Conservation (phyloP, 2,113 vertebrate genomes). For the Gobio gobio region DNA sequence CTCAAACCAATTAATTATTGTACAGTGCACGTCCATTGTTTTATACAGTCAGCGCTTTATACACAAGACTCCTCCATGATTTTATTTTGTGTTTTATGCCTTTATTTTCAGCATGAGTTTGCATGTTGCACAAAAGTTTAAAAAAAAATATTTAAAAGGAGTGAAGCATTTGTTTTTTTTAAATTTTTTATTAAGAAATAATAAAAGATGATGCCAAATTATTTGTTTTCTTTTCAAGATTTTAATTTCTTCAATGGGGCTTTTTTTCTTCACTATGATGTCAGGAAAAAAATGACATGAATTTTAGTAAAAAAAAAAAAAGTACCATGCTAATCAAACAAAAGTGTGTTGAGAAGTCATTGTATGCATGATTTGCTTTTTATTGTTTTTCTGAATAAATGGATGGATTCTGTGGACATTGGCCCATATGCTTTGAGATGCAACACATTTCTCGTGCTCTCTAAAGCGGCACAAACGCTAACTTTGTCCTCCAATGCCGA, state of each 20-base stretch:
- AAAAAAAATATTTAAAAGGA: neutral
- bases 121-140: too few species aligned
- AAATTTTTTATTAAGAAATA: neutral
- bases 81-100: neutral
- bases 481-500: conserved; percentile 44
- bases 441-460: neutral
- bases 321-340: neutral
- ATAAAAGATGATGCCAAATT: neutral
- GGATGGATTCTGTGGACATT: neutral
- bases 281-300: neutral
- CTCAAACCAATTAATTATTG: too few species aligned
- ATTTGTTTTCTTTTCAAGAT: neutral
- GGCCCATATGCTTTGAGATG: neutral
- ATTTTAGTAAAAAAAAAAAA: neutral
- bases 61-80: neutral
- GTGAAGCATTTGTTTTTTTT: neutral
- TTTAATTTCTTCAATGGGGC: too few species aligned
- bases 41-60: too few species aligned
- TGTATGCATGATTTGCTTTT: neutral
- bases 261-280: too few species aligned
- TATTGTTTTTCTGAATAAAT: neutral
- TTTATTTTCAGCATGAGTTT: too few species aligned
- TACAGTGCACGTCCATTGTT: too few species aligned
- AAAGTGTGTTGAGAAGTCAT: neutral
- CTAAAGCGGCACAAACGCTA: conserved; percentile 57